phyloP scores from a whole-genome alignment of 2,113 vertebrate genomes.

The Garra rufa region DNA sequence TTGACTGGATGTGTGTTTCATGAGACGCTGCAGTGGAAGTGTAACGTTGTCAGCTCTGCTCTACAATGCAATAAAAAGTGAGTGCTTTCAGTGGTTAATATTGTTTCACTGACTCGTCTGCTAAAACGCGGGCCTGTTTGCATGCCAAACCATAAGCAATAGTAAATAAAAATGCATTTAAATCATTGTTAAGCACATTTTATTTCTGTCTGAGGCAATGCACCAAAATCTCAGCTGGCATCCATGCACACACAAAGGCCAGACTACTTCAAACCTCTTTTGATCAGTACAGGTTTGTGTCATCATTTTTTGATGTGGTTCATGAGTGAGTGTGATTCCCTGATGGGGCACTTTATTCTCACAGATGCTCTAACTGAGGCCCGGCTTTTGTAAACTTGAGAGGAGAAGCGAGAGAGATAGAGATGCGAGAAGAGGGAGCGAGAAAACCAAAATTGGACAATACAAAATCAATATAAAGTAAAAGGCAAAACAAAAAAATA shows the following conservation, averaged over 20 bases:
- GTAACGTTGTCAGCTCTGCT: conserved; percentile 45
- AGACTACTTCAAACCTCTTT: conserved; percentile 57
- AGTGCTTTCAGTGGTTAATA: conserved; percentile 28
- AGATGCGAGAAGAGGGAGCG: conserved; percentile 79
- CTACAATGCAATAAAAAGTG: conserved; percentile 45
- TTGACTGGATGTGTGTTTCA: conserved; percentile 60
- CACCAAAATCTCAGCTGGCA: conserved; percentile 30
- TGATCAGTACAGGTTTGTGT: conserved; percentile 60
- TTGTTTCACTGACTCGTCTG: neutral
- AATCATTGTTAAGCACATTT: conserved; percentile 4
- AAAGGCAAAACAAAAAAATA: conserved; percentile 55
- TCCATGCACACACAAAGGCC: conserved; percentile 46
- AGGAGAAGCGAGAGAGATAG: conserved; percentile 24
- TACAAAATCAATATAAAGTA: conserved; percentile 79
- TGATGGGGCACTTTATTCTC: conserved; percentile 57
- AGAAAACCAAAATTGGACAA: conserved; percentile 83
- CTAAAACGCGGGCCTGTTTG: neutral
- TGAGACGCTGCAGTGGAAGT: conserved; percentile 34
- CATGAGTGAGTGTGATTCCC: conserved; percentile 50
- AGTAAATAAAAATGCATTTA: conserved; percentile 12
- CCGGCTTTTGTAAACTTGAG: conserved; percentile 50
- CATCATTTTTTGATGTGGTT: conserved; percentile 60
- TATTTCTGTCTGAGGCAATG: neutral
- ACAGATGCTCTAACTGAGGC: conserved; percentile 44
- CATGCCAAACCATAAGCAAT: neutral